Evolutionary conservation across 2,797 vertebrate genomes (phyloP).

Genomic region (Helarctos malayanus): DNA sequence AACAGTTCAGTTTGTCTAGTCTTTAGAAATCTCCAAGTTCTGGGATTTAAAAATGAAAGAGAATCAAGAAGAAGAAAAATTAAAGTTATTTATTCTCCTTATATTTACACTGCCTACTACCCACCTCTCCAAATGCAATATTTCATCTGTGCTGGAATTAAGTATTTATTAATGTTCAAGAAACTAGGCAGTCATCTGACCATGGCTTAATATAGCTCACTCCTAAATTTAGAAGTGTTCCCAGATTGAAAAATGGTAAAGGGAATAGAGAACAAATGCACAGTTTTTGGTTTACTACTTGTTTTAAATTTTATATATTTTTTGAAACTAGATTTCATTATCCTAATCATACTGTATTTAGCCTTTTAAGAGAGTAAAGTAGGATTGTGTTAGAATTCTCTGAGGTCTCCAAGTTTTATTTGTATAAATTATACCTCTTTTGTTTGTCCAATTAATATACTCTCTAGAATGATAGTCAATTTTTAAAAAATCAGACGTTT

Average conservation of each 20-base stretch:
- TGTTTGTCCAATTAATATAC: slow-evolving; percentile 69
- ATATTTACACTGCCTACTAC: slow-evolving; percentile 60
- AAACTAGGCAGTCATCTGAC: slow-evolving; percentile 83
- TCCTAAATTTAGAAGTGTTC: slow-evolving; percentile 84
- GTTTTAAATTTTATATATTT: slow-evolving; percentile 71
- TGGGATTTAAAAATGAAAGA: slow-evolving; percentile 63
- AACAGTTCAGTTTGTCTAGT: slow-evolving; percentile 37
- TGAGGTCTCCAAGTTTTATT: slow-evolving; percentile 57
- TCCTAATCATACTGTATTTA: slow-evolving; percentile 45
- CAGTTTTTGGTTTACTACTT: slow-evolving; percentile 78
- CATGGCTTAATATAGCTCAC: slow-evolving; percentile 82
- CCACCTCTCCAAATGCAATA: slow-evolving; percentile 47
- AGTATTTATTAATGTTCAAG: slow-evolving; percentile 85
- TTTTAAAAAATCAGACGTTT: slow-evolving; percentile 68
- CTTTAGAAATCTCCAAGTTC: slow-evolving; percentile 45
- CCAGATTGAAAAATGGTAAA: slow-evolving; percentile 84
- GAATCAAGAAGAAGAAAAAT: slow-evolving; percentile 55
- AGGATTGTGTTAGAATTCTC: slow-evolving; percentile 65
- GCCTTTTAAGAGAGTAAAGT: slow-evolving; percentile 67
- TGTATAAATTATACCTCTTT: slow-evolving; percentile 67
- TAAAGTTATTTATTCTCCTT: slow-evolving; percentile 67
- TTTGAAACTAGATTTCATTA: slow-evolving; percentile 70
- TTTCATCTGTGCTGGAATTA: slow-evolving; percentile 82
- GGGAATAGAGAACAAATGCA: slow-evolving; percentile 81
- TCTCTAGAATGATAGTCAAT: slow-evolving; percentile 69